These are phyloP conservation scores for Argopecten irradians DNA, from an alignment of 1,140 invertebrate genomes.

Conservation along the genomic window DNA sequence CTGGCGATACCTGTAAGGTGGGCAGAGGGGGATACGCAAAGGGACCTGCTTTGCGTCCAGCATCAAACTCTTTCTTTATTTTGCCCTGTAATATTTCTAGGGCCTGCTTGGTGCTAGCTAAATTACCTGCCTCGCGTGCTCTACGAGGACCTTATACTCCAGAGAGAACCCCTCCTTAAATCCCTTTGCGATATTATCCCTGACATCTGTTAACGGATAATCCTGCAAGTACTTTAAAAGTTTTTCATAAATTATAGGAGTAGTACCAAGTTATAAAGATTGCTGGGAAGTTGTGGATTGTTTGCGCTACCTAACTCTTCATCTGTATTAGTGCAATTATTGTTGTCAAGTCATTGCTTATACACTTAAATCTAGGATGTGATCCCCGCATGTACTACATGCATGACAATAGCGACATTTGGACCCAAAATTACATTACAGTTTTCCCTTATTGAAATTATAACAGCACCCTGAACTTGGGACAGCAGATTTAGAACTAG, in stretches of 20 bases:
- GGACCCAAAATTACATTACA: not conserved
- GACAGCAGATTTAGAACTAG: not conserved
- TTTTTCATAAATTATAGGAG: slow-evolving; percentile 14
- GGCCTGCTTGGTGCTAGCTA: not conserved
- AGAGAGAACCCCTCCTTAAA: slow-evolving; percentile 31
- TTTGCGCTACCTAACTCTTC: no score
- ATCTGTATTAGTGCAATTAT: no score
- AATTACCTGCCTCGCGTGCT: not conserved
- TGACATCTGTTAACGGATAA: not conserved
- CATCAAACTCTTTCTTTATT: slow-evolving; percentile 38
- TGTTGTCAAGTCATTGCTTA: not conserved
- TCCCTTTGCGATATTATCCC: not conserved
- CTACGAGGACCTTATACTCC: not conserved
- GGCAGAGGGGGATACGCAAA: slow-evolving; percentile 34
- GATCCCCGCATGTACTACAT: not conserved
- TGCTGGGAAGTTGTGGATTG: not conserved
- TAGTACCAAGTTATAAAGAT: not conserved
- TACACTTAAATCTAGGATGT: not conserved
- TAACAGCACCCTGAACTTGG: not conserved
- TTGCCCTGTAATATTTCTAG: not conserved
- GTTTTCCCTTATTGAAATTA: not conserved
- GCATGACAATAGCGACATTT: not conserved
- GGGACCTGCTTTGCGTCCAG: slow-evolving; percentile 40
- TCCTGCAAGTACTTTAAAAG: not conserved
- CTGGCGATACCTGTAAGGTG: slow-evolving; percentile 35